Evolutionary conservation across 1,140 invertebrate genomes (phyloP).

Genomic region (Trachelipus rathkii): DNA sequence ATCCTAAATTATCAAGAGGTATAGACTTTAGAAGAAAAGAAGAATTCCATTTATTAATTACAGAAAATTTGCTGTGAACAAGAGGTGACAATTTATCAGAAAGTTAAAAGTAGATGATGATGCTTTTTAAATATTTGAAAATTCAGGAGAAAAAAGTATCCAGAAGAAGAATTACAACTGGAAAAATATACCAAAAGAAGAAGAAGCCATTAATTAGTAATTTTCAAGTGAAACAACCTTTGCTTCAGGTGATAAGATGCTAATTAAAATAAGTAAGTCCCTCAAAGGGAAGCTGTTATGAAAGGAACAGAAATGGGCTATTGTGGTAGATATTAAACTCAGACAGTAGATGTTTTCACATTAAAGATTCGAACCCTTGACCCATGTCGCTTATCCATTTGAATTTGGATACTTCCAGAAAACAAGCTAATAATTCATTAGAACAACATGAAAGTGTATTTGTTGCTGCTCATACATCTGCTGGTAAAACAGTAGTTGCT

Average conservation of each 20-base stretch:
- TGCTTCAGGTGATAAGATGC: slow-evolving; percentile 23
- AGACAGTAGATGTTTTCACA: slow-evolving; percentile 72
- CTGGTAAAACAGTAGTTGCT: slow-evolving; percentile 98
- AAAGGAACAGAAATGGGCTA: slow-evolving; percentile 68
- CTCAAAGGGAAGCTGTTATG: slow-evolving; percentile 21
- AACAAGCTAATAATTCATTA: slow-evolving; percentile 89
- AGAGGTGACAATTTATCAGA: slow-evolving; percentile 35
- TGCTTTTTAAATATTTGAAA: slow-evolving; percentile 38
- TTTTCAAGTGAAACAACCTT: slow-evolving; percentile 34
- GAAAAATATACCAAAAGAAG: slow-evolving; percentile 34
- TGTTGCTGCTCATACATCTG: slow-evolving; percentile 97
- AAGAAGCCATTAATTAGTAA: slow-evolving; percentile 28
- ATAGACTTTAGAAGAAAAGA: slow-evolving; percentile 48
- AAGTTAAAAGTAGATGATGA: slow-evolving; percentile 35
- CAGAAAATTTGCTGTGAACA: slow-evolving; percentile 50
- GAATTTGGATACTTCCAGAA: slow-evolving; percentile 96
- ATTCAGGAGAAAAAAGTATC: slow-evolving; percentile 13
- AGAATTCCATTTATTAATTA: slow-evolving; percentile 51
- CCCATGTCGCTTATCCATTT: slow-evolving; percentile 82
- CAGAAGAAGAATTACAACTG: slow-evolving; percentile 23
- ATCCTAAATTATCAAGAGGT: slow-evolving; percentile 40
- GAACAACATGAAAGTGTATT: slow-evolving; percentile 94
- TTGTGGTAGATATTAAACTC: slow-evolving; percentile 73
- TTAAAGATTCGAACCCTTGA: slow-evolving; percentile 78
- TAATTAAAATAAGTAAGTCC: slow-evolving; percentile 36